Conservation (phyloP, 2,888 invertebrate species). For the Pristionchus japonicus region DNA sequence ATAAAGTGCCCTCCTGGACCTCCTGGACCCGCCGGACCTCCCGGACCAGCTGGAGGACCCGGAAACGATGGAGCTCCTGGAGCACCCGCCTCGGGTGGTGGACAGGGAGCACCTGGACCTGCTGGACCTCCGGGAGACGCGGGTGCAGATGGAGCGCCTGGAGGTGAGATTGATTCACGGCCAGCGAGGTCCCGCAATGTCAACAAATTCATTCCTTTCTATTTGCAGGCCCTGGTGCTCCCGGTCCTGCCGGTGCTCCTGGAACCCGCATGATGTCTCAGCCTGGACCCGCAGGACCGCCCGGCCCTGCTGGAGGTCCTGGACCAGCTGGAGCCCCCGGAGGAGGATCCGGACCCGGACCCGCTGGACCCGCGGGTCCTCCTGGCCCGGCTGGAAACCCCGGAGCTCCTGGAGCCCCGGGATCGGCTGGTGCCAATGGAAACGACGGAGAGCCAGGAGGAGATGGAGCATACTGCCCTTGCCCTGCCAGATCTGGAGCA, state of each 20-base stretch:
- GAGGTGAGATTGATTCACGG: not conserved
- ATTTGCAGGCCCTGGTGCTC: conserved; percentile 9
- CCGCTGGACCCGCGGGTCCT: conserved; percentile 61
- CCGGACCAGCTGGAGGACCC: not conserved
- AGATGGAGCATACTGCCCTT: conserved; percentile 51
- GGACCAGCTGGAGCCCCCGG: conserved; percentile 55
- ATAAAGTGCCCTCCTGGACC: conserved; percentile 41
- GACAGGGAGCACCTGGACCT: not conserved
- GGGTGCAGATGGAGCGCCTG: not conserved
- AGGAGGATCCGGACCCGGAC: conserved; percentile 54
- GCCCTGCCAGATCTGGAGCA: conserved; percentile 55
- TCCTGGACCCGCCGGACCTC: conserved; percentile 39
- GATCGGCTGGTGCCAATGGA: conserved; percentile 55
- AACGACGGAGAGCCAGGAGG: conserved; percentile 55
- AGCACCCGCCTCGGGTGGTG: conserved; percentile 28
- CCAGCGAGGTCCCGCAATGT: too few species aligned
- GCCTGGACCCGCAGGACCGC: conserved; percentile 51
- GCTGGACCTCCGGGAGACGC: conserved; percentile 14
- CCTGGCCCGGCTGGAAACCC: conserved; percentile 59
- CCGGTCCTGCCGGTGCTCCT: conserved; percentile 38
- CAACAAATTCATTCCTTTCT: not conserved
- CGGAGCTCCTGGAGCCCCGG: conserved; percentile 56
- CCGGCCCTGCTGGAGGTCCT: conserved; percentile 60
- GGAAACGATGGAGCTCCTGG: conserved; percentile 25
- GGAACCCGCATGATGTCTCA: conserved; percentile 25